Evolutionary conservation across 37 sponge, comb jelly and placozoan genomes (phyloP), one percentile per base, ranked within the genome.

Genomic region (Eunapius fragilis): DNA sequence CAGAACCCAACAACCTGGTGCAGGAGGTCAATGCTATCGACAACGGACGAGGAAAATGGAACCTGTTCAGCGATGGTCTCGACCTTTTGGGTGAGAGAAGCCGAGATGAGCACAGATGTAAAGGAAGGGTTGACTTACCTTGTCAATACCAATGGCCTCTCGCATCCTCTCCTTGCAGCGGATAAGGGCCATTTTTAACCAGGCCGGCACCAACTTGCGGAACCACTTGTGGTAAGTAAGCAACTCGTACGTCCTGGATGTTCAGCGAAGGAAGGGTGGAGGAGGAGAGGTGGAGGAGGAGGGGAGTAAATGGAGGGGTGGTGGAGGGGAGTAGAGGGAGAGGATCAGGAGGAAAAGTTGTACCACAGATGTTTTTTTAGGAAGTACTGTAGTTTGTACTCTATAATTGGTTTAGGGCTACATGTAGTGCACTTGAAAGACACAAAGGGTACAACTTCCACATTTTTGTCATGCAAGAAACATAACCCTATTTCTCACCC

Each of bases 11-110:
- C 72, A 12, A 91, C 81, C 50, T 87, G 92, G 33, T 72, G 71
- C 4, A 91, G 14, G 72, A 77, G 49, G n/a, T 70, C 76, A 3
- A 35, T 10, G 11, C 84, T 77, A 73, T 91, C 92, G 0, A 91
- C 87, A 25, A 83, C 92, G 31, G 88, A 87, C 27, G 87, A 50
- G 36, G 92, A 91, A 83, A 82, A 83, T 45, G 14, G 67, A 25
- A 76, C 84, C 13, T 78, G 24, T 23, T 87, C 92, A 2, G 49
- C 58, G 17, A 58, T 69, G 19, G 36, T 70, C 47, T 78, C 31
- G 2, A 50, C 69, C 45, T 68, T 72, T 28, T 72, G 37, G 9
- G 79, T 37, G 77, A 26, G n/a, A 41, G 41, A 6, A 6, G 41
- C 6, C 6, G 6, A 19, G 58, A 58, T 58, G 7, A 13, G 58